These are phyloP conservation scores for Eristalis arbustorum DNA, from an alignment of 2,888 invertebrate genomes.

Conservation along the genomic window DNA sequence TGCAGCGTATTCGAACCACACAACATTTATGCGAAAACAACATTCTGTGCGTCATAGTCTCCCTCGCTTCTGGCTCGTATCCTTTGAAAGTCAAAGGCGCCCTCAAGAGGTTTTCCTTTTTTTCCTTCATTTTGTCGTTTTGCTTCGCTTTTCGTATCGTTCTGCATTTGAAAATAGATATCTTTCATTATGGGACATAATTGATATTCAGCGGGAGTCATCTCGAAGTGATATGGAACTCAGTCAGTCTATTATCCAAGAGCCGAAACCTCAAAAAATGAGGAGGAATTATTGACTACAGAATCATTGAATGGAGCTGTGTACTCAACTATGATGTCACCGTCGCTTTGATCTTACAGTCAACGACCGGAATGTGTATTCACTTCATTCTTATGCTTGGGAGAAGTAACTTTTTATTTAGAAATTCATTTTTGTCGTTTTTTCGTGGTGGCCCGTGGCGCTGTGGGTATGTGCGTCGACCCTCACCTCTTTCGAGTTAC, in stretches of 20 bases:
- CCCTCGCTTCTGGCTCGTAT: neutral
- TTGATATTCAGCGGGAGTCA: slow-evolving; percentile 18
- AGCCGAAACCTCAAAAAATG: neutral
- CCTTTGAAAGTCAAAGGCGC: neutral
- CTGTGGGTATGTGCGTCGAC: too few species aligned
- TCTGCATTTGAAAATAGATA: slow-evolving; percentile 21
- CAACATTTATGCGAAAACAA: neutral
- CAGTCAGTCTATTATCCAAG: neutral
- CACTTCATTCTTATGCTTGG: neutral
- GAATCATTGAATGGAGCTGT: neutral
- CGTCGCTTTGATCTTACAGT: neutral
- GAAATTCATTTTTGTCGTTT: neutral
- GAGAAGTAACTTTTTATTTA: neutral
- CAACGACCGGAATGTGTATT: neutral
- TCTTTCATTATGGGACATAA: slow-evolving; percentile 16
- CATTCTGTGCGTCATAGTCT: neutral
- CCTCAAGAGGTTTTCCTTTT: neutral
- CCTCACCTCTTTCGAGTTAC: too few species aligned
- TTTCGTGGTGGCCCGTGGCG: too few species aligned
- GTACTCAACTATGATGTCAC: neutral
- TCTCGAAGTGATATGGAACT: neutral
- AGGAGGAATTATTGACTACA: neutral
- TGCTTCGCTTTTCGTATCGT: neutral
- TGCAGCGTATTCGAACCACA: neutral
- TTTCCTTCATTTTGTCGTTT: neutral